phyloP scores from a whole-genome alignment of 2,888 invertebrate genomes.

The Atherix ibis region DNA sequence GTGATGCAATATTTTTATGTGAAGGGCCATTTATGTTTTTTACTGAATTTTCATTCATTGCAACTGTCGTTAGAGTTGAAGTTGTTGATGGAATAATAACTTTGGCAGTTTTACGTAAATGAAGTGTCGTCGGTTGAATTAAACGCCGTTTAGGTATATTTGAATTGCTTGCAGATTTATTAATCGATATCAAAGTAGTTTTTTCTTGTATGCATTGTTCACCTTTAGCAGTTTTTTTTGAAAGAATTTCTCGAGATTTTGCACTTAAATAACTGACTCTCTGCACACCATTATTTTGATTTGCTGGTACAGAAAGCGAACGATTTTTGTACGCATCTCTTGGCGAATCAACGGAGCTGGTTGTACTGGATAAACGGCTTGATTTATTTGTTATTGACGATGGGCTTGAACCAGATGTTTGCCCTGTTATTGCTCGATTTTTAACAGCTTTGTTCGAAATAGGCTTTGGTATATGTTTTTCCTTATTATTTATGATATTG shows the following conservation, averaged over 20 bases:
- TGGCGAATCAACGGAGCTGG: conserved; percentile 26
- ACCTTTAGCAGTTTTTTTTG: conserved; percentile 22
- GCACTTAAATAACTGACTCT: conserved; percentile 31
- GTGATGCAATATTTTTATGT: too few species aligned
- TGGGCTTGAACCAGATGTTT: conserved; percentile 25
- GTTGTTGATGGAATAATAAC: conserved; percentile 7
- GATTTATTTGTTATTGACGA: conserved; percentile 29
- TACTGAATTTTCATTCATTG: too few species aligned
- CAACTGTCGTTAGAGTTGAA: conserved; percentile 6
- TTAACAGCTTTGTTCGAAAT: conserved; percentile 6
- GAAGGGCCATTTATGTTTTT: too few species aligned
- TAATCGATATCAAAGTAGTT: conserved; percentile 16
- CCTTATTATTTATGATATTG: conserved; percentile 22
- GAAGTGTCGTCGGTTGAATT: conserved; percentile 11
- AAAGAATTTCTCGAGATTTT: conserved; percentile 31
- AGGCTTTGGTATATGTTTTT: conserved; percentile 7
- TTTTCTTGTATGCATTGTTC: conserved; percentile 14
- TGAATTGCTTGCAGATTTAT: conserved; percentile 16
- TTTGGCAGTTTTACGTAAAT: conserved; percentile 12
- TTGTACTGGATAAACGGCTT: conserved; percentile 25
- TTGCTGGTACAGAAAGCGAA: conserved; percentile 27
- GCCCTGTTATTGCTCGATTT: conserved; percentile 10
- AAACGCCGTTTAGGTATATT: conserved; percentile 29
- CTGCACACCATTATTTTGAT: background rate
- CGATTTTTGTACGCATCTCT: conserved; percentile 29